Base-by-base conservation (phyloP, 2,113 vertebrate species). In the Triplophysa tibetana region DNA sequence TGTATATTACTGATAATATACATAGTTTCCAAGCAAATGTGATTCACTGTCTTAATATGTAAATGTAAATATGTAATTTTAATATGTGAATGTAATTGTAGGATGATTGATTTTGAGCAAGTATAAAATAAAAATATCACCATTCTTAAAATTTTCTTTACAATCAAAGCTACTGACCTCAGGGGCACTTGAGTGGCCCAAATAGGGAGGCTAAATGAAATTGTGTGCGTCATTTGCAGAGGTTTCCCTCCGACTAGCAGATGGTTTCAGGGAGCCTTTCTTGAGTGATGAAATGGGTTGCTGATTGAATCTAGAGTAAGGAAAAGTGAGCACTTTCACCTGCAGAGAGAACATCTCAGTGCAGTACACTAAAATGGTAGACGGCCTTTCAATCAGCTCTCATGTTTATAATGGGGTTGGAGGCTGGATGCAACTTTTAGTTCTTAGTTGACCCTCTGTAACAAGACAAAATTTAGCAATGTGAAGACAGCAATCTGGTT, bases 281-380 rank as follows among this genome's bases (percentile, higher is more conserved):
- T 43, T 78, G 65, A 62, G 14, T 63, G 70, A 70, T 75, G 43
- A 75, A 81, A 81, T 77, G 58, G 63, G 75, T 56, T 72, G 75
- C 65, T 85, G 75, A 85, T 83, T 81, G 70, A 78, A 83, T 83
- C 75, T 76, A 33, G 56, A 73, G 75, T 29, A 43, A 29, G 48
- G 56, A 19, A 73, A 21, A 65, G 3, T 29, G 74, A 23, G 74
- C 24, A 76, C 45, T 83, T 65, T 81, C 45, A 81, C 81, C 75
- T 50, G 38, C 62, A 21, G n/a, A 12, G 48, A 66, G 64, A 80
- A n/a, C 41, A 48, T 69, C 67, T 52, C 54, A 33, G 76, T 60
- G 29, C 24, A 45, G 69, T 61, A 78, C 60, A 83, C 48, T 65
- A 50, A 65, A 83, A 73, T 69, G 68, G 70, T 56, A 68, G 66